phyloP scores from a whole-genome alignment of 2,888 invertebrate genomes.

The Drosophila mercatorum region DNA sequence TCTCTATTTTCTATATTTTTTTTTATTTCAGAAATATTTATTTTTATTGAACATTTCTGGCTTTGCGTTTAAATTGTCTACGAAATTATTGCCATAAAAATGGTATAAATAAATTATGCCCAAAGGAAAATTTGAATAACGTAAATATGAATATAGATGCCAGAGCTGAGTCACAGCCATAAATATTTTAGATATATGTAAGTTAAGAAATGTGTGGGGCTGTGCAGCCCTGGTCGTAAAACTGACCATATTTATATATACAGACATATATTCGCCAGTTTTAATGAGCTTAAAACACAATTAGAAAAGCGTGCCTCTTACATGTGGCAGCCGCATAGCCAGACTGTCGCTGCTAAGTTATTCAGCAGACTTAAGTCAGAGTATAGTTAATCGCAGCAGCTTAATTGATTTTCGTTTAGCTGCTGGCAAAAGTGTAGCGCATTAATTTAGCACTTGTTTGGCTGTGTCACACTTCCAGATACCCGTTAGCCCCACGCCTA shows the following conservation, averaged over 20 bases:
- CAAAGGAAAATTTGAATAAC: too few relatives aligned
- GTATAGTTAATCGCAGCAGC: constrained; percentile 10
- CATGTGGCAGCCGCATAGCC: background rate
- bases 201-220: background rate
- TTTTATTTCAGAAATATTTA: too few relatives aligned
- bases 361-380: background rate
- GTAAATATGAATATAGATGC: too few relatives aligned
- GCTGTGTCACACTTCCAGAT: constrained; percentile 23
- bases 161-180: background rate
- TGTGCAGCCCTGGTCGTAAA: background rate
- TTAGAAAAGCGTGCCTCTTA: constrained; percentile 29
- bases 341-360: too few relatives aligned
- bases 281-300: constrained; percentile 18
- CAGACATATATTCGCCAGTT: constrained; percentile 7
- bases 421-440: constrained; percentile 30
- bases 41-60: too few relatives aligned
- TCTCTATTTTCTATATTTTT: too few relatives aligned
- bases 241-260: constrained; percentile 15
- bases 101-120: too few relatives aligned
- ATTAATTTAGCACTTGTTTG: constrained; percentile 45
- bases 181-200: background rate
- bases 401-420: constrained; percentile 16
- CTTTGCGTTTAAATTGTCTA: background rate
- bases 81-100: background rate
- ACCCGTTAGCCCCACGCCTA: background rate